Evolutionary conservation across 92 coral and sea anemone species (phyloP).

Genomic region (Zoanthus sansibaricus): DNA sequence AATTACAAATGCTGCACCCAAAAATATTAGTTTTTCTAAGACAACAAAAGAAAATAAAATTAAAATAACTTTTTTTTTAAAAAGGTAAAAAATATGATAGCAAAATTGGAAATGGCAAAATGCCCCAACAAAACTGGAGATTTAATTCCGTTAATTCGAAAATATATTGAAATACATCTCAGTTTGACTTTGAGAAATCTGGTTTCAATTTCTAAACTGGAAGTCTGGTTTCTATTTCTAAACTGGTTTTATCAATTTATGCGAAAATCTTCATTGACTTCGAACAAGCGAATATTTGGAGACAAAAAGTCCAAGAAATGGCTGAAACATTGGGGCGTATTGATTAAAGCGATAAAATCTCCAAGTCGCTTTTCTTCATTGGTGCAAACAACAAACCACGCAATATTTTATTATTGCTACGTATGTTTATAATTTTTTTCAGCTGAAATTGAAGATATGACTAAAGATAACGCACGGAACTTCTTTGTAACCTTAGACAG

Average conservation of each 20-base stretch:
- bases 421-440: too few relatives aligned
- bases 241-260: background rate
- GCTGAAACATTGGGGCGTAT: background rate
- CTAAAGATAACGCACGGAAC: too few relatives aligned
- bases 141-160: too few relatives aligned
- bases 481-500: too few relatives aligned
- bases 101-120: background rate
- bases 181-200: background rate
- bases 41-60: background rate
- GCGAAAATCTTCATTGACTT: background rate
- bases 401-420: too few relatives aligned
- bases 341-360: background rate
- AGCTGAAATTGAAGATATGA: too few relatives aligned
- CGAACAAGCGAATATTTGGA: background rate
- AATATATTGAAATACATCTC: background rate
- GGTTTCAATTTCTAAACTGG: background rate
- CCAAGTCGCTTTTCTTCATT: background rate
- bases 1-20: conserved; percentile 22
- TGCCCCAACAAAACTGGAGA: too few relatives aligned
- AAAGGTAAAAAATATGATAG: background rate
- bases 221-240: too few relatives aligned
- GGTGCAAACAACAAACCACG: background rate
- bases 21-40: conserved; percentile 20
- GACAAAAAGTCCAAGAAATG: too few relatives aligned
- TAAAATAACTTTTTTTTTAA: background rate